Conservation (phyloP, 2,797 vertebrate genomes). For the Schizothorax lantsangensis region DNA sequence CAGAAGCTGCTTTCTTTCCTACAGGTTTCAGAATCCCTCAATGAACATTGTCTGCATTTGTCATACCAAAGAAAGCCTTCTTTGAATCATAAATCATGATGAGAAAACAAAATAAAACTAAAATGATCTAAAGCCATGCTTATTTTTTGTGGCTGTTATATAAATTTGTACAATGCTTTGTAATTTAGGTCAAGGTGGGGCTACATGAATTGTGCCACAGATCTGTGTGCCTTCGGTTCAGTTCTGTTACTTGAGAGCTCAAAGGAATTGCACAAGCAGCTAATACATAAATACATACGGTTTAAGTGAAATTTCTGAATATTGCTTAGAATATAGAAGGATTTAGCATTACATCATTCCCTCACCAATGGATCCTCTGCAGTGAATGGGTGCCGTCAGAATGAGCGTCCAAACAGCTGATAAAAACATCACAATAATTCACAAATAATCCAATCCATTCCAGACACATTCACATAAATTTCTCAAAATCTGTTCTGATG, state of each 20-base stretch:
- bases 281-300: not conserved
- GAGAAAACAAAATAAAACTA: not conserved
- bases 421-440: not conserved
- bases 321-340: not conserved
- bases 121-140: not conserved
- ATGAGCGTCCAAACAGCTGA: not conserved
- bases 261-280: not conserved
- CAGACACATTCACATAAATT: not conserved
- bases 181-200: slow-evolving; percentile 1
- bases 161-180: not conserved
- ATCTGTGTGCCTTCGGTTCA: not conserved
- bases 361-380: not conserved
- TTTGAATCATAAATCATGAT: not conserved
- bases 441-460: not conserved
- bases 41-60: slow-evolving; percentile 5
- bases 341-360: not conserved
- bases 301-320: not conserved
- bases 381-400: not conserved
- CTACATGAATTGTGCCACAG: not conserved
- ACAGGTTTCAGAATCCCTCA: slow-evolving; percentile 32
- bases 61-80: not conserved
- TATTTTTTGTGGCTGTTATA: not conserved
- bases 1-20: slow-evolving; percentile 1
- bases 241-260: not conserved
- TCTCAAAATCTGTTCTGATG: not conserved